Base-by-base conservation (phyloP, 2,797 vertebrate genomes). In the Mycteria americana region DNA sequence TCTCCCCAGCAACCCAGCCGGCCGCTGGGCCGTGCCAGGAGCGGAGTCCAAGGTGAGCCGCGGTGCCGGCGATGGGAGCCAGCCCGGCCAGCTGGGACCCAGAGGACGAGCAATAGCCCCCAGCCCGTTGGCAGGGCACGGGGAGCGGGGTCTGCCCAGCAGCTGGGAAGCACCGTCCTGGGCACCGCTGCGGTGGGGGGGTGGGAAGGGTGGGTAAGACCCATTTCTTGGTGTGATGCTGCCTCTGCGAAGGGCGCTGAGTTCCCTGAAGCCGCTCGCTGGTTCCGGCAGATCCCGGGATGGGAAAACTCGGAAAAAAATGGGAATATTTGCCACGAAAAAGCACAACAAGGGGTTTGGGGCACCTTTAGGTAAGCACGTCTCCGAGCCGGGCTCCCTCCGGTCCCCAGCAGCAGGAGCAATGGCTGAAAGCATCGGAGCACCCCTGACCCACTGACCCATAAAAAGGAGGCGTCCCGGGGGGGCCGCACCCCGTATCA, bases 1-100 rank as follows among this genome's bases (percentile, higher is more conserved):
- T 96, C 95, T 92, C 96, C 94, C 92, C 92, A 97, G 96, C 95
- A 97, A 97, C 95, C 45, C 92, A 33, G 84, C 28, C 48, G 8
- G 75, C 89, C 8, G 18, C 86, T 13, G 76, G 35, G 59, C 88
- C 2, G n/a, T 41, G 62, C 89, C 11, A 50, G 84, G 93, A 96
- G 88, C 95, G 80, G 91, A 95, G 93, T 97, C 92, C 87, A 92
- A 91, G 92, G 91, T 83, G 90, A 93, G 84, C 92, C 3, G 11
- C 6, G 16, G 83, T 53, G 60, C 79, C 9, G 50, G 62, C 10
- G 11, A n/a, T 8, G 62, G 85, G 60, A 85, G 77, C 57, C 78
- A 31, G 65, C 69, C 45, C 3, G 3, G 85, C 30, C 87, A 45
- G 87, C 31, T 6, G 5, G 23, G 62, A 73, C 62, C 41, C 13